Base-by-base conservation (phyloP, 1,140 invertebrate genomes). In the Daktulosphaira vitifoliae region DNA sequence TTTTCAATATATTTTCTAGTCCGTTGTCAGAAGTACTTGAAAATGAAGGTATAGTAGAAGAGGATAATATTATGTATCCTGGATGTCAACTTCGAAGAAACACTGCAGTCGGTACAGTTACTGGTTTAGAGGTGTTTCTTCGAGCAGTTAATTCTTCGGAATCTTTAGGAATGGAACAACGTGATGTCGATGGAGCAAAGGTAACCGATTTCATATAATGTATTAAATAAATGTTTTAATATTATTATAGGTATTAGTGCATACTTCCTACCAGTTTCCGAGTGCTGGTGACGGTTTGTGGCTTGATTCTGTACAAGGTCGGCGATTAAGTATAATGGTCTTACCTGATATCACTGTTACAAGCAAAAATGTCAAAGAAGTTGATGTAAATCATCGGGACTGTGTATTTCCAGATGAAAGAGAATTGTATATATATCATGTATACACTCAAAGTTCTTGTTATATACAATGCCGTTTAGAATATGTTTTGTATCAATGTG, bases 121-220 rank as follows among this genome's bases (percentile, higher is more conserved):
- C 71, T 15, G 73, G 73, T 8, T 18, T 74, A 29, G 69, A 72
- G 68, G 70, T 74, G 13, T 70, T 73, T 33, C 52, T 74, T 4
- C 56, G 68, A 23, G 67, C 69, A 33, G 54, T 56, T n/a, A 66
- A 68, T 22, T 26, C 20, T n/a, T 20, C 38, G 4, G 66, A 70
- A 48, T 54, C 52, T 3, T 52, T 68, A 37, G 68, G 54, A 3
- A 22, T 59, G n/a, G 69, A 64, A 15, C 69, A 70, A 37, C 51
- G 68, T 11, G 69, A 70, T 37, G 23, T 54, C 6, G 49, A 65
- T 26, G 69, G 69, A 11, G 52, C 53, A 16, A 53, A 53, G 26
- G 68, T 70, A 44, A 56, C 25, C 4, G 39, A 5, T 11, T 3
- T 44, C 15, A 33, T 33, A 33, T 6, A 6, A 6, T 33, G 29